Evolutionary conservation across 2,888 invertebrate genomes (phyloP).

Genomic region (Synergus laeviventris): DNA sequence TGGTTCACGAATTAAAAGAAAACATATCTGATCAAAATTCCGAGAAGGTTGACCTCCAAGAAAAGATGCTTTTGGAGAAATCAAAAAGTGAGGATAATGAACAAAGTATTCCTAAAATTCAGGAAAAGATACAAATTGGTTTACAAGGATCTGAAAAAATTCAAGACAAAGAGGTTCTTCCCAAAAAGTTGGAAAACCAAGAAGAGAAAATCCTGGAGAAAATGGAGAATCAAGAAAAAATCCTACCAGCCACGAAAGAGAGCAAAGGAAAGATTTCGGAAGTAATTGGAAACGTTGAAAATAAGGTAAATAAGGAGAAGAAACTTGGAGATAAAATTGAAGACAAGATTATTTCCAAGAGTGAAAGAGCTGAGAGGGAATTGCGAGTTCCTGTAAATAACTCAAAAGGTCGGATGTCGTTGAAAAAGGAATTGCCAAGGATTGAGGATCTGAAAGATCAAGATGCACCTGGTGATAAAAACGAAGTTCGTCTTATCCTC

Average conservation of each 20-base stretch:
- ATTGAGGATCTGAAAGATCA: conserved; percentile 44
- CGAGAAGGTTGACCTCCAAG: not conserved
- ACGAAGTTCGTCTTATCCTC: conserved; percentile 35
- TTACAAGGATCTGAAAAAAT: not conserved
- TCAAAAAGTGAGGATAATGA: not conserved
- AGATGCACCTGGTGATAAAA: conserved; percentile 34
- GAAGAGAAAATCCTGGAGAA: not conserved
- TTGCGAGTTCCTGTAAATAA: conserved; percentile 33
- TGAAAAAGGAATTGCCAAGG: conserved; percentile 42
- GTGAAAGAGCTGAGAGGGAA: not conserved
- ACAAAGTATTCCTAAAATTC: not conserved
- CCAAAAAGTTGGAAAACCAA: not conserved
- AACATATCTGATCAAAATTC: not conserved
- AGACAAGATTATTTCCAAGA: not conserved
- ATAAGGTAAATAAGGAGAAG: not conserved
- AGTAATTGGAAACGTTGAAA: not conserved
- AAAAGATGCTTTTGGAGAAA: not conserved
- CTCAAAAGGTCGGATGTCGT: conserved; percentile 4
- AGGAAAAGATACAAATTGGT: not conserved
- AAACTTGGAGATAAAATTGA: not conserved
- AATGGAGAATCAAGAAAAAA: not conserved
- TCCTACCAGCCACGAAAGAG: not conserved
- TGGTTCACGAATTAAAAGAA: not conserved
- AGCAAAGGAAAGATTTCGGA: conserved; percentile 40
- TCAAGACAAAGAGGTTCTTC: not conserved